Percentiles rank a stretch among this genome's conserved stretches.
phyloP scores from a whole-genome alignment of 2,888 invertebrate genomes.

The Sphaerophoria rueppellii region DNA sequence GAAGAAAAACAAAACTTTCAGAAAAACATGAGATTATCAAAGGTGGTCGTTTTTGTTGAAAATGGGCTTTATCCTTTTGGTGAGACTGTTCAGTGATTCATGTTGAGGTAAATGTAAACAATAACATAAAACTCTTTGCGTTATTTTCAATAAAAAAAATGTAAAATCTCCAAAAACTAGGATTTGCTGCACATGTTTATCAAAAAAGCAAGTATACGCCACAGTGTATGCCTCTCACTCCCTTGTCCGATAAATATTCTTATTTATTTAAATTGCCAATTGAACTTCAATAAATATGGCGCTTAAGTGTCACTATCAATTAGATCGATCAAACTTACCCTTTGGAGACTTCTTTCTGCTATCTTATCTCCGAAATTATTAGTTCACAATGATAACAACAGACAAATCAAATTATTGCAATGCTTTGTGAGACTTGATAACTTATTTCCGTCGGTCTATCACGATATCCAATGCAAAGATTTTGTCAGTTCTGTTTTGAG shows the following conservation, averaged over 20 bases:
- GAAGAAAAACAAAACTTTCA: conserved; percentile 59
- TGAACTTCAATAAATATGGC: no score
- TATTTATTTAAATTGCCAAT: no score
- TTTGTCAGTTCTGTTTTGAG: conserved; percentile 3
- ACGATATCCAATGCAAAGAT: background rate
- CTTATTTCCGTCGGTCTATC: background rate
- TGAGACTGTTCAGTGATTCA: no score
- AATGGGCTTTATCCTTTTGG: background rate
- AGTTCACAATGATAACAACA: background rate
- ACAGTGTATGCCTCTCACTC: no score
- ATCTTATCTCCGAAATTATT: conserved; percentile 16
- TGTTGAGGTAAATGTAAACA: no score
- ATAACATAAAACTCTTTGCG: no score
- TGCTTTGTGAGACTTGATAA: background rate
- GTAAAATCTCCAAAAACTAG: no score
- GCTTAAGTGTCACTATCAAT: background rate
- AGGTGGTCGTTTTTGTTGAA: background rate
- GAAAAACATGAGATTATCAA: conserved; percentile 36
- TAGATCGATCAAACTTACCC: conserved; percentile 10
- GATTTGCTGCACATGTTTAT: no score
- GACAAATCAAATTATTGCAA: conserved; percentile 25
- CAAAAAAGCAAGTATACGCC: no score
- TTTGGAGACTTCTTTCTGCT: background rate
- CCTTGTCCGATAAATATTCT: no score
- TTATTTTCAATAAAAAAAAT: no score